Base-by-base conservation (phyloP, 1,140 invertebrate genomes). In the Magallana angulata region DNA sequence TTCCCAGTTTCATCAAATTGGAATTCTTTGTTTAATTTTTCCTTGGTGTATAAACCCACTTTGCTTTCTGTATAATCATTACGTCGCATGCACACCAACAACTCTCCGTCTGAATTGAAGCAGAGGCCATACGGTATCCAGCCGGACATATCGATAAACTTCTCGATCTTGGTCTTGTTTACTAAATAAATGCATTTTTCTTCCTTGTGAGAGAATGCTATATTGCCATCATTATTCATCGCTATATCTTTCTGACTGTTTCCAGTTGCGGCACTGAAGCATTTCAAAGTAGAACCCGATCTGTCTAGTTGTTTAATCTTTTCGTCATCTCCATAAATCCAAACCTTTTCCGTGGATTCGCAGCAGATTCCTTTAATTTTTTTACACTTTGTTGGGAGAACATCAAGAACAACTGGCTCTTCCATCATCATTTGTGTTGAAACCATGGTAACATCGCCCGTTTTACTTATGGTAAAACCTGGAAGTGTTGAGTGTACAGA, bases 101-200 rank as follows among this genome's bases (percentile, higher is more conserved):
- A 82, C 4, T 57, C 81, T 8, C 18, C 57, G 7, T 58, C 81
- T 58, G 16, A 8, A 16, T 57, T 82, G 48, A 82, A 57, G n/a
- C 81, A 82, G 57, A 82, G 48, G 7, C 81, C 81, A 57, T 57
- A 58, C n/a, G 81, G 81, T n/a, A 58, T 82, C 81, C 81, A 82
- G 81, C 57, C 57, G 9, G 16, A 4, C 11, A 58, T 2, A 9
- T 82, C 48, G 18, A 82, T 16, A 6, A 82, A 57, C 48, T 82
- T 82, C 48, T 58, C 48, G 81, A 82, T 57, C 7, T 30, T 7
- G 36, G 11, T 56, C 12, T 82, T 82, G 9, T 30, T 82, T n/a
- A 82, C 14, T 57, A 58, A 6, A n/a, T 82, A n/a, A n/a, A 82
- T 8, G 36, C 81, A 82, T 82, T 57, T n/a, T 7, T 82, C 81